Evolutionary conservation across 2,113 vertebrate species (phyloP).

Genomic region (Dermatemys mawii): DNA sequence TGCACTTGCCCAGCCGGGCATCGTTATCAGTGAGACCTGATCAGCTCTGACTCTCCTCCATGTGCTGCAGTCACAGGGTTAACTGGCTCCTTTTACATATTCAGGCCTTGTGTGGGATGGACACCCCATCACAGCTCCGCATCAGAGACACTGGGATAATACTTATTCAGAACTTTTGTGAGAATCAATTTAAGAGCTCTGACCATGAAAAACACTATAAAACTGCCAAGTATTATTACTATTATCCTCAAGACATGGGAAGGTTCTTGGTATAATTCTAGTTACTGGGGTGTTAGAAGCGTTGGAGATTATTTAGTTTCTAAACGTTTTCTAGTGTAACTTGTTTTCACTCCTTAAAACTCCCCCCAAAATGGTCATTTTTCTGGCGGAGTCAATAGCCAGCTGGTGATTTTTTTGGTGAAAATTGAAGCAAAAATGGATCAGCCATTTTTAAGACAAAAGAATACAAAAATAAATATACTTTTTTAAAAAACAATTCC

Average conservation of each 20-base stretch:
- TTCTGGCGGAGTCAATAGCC: neutral
- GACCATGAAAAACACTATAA: rapidly evolving
- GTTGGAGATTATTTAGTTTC: neutral
- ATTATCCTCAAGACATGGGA: neutral
- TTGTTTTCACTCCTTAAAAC: neutral
- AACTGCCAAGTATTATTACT: neutral
- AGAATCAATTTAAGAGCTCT: neutral
- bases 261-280: neutral
- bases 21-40: too few relatives aligned
- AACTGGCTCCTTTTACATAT: neutral
- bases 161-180: neutral
- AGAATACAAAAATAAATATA: neutral
- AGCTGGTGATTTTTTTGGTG: neutral
- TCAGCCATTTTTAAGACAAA: neutral
- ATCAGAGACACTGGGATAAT: rapidly evolving
- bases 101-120: neutral
- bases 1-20: neutral
- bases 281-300: neutral
- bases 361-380: neutral
- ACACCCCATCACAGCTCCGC: neutral
- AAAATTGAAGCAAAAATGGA: neutral
- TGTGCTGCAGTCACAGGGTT: neutral
- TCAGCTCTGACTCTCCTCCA: neutral
- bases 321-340: neutral
- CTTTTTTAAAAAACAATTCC: constrained; percentile 6